Percentiles rank a stretch among this genome's conserved stretches.
Conservation (phyloP, 2,113 vertebrate species). For the Brachypteracias leptosomus region DNA sequence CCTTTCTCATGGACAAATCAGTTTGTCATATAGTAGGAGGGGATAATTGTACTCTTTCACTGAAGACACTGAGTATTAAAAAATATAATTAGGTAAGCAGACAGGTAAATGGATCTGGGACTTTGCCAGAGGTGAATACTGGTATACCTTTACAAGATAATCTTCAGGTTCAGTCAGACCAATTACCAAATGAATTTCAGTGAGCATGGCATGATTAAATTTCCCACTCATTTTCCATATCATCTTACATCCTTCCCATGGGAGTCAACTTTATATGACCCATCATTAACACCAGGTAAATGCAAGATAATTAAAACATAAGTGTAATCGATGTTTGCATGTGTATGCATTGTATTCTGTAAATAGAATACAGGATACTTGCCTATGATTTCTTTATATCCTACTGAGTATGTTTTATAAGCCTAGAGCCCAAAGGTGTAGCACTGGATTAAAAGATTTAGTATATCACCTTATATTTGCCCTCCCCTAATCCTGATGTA, state of each 20-base stretch:
- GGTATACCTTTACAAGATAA: neutral
- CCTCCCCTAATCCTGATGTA: neutral
- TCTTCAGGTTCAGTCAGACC: neutral
- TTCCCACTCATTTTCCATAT: neutral
- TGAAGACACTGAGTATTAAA: neutral
- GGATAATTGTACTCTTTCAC: neutral
- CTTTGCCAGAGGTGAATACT: neutral
- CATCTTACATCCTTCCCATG: neutral
- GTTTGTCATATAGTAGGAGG: neutral
- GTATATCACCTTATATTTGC: neutral
- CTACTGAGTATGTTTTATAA: neutral
- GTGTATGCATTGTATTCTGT: neutral
- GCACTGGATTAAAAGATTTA: neutral
- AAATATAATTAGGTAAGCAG: neutral
- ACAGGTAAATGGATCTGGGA: neutral
- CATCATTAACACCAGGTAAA: neutral
- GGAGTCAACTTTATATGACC: neutral
- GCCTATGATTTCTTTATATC: neutral
- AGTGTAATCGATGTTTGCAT: neutral
- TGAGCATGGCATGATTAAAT: neutral
- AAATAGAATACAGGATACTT: neutral
- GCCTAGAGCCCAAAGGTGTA: neutral
- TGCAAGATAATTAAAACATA: neutral
- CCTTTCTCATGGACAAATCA: neutral
- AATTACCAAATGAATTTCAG: conserved; percentile 30